phyloP scores from a whole-genome alignment of 2,113 vertebrate species.

The Lycaon pictus region DNA sequence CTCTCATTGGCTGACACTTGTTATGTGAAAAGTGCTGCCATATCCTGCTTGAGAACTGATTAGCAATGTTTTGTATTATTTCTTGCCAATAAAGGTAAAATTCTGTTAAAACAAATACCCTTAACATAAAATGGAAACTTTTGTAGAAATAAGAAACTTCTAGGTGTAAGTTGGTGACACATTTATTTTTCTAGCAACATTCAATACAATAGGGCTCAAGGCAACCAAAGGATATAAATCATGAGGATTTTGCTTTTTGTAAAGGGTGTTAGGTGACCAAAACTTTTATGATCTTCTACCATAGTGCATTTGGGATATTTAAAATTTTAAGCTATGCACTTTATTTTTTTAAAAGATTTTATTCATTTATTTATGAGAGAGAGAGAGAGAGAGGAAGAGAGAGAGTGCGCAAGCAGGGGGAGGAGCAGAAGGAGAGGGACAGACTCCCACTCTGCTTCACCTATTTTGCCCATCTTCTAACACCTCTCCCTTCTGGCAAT shows the following conservation, averaged over 20 bases:
- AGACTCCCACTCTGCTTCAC: neutral
- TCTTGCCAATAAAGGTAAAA: conserved; percentile 64
- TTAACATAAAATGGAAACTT: conserved; percentile 36
- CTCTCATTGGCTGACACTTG: conserved; percentile 34
- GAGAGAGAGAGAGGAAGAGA: neutral
- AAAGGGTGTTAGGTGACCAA: conserved; percentile 42
- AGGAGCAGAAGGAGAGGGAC: neutral
- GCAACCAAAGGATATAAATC: conserved; percentile 40
- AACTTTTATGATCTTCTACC: conserved; percentile 6
- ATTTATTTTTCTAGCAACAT: conserved; percentile 48
- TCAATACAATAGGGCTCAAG: conserved; percentile 12
- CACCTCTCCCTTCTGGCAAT: neutral
- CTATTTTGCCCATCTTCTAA: neutral
- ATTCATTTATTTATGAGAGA: neutral
- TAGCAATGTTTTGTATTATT: conserved; percentile 35
- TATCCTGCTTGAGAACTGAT: conserved; percentile 35
- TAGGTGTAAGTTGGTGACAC: neutral
- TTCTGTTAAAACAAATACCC: conserved; percentile 13
- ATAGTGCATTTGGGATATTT: conserved; percentile 19
- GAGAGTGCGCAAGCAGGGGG: neutral
- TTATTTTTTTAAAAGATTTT: neutral
- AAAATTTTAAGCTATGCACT: conserved; percentile 13
- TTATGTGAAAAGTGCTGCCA: conserved; percentile 21
- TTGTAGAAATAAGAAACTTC: conserved; percentile 32
- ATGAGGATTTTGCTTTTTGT: neutral